Conservation (phyloP, 2,113 vertebrate species). For the Pseudorectes ferrugineus region DNA sequence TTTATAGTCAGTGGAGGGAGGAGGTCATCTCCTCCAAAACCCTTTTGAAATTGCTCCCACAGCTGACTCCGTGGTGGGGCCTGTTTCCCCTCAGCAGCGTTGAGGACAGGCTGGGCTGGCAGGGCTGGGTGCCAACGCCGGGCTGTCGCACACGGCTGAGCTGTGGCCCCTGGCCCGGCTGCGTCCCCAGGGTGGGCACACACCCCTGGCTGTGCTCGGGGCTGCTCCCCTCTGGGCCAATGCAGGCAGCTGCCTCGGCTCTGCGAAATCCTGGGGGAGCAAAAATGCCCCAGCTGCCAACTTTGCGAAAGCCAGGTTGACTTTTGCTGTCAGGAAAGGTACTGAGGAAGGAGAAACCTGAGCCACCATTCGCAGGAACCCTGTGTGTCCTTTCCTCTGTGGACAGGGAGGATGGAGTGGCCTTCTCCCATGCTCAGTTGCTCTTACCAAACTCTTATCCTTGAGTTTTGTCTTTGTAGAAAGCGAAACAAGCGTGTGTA, state of each 20-base stretch:
- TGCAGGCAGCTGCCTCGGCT: neutral
- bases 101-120: neutral
- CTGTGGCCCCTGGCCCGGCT: accelerated
- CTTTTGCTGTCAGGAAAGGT: neutral
- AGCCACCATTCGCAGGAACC: neutral
- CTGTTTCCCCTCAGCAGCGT: neutral
- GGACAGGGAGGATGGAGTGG: neutral
- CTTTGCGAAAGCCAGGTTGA: neutral
- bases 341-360: neutral
- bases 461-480: neutral
- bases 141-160: neutral
- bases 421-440: accelerated
- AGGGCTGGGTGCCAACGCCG: neutral
- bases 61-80: accelerated
- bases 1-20: neutral
- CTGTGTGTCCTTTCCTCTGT: neutral
- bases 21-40: neutral
- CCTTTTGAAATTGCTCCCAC: neutral
- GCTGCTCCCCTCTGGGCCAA: neutral
- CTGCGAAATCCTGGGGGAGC: neutral
- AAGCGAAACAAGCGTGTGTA: neutral
- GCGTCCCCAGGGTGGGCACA: accelerated
- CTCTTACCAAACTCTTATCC: neutral
- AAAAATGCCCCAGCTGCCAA: neutral
- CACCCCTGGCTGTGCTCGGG: accelerated